Conservation (phyloP, 1,140 invertebrate species). For the Sweltsa coloradensis region DNA sequence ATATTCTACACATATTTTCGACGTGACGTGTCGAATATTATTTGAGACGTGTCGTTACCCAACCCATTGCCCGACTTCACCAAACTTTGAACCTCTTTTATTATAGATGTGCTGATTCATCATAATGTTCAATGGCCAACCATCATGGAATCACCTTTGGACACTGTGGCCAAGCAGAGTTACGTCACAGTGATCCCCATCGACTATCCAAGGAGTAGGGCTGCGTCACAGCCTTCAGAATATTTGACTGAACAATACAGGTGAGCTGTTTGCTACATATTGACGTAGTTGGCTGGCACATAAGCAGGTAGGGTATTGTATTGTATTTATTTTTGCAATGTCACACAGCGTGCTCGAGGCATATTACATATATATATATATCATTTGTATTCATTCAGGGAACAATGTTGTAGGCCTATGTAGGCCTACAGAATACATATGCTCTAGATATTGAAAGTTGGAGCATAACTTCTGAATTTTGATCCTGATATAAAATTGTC, state of each 20-base stretch:
- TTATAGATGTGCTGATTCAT: too few species aligned
- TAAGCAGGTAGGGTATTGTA: not conserved
- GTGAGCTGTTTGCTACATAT: not conserved
- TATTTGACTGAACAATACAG: slow-evolving; percentile 16
- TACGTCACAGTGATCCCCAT: slow-evolving; percentile 19
- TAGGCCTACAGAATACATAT: not conserved
- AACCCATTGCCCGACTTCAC: too few species aligned
- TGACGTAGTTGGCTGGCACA: not conserved
- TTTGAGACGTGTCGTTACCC: too few species aligned
- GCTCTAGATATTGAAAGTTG: not conserved
- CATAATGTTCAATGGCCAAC: too few species aligned
- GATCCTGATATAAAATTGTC: not conserved
- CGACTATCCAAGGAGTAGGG: slow-evolving; percentile 15
- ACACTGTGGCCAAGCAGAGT: slow-evolving; percentile 12
- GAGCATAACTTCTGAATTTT: not conserved
- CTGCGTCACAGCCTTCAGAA: slow-evolving; percentile 13
- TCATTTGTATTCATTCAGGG: not conserved
- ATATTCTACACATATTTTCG: too few species aligned
- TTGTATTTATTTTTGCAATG: not conserved
- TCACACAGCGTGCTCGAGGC: not conserved
- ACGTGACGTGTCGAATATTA: too few species aligned
- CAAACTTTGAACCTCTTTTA: too few species aligned
- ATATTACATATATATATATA: not conserved
- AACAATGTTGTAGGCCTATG: not conserved
- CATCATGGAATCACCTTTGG: too few species aligned